Conservation (phyloP, 2,797 vertebrate species). For the Aratinga solstitialis region DNA sequence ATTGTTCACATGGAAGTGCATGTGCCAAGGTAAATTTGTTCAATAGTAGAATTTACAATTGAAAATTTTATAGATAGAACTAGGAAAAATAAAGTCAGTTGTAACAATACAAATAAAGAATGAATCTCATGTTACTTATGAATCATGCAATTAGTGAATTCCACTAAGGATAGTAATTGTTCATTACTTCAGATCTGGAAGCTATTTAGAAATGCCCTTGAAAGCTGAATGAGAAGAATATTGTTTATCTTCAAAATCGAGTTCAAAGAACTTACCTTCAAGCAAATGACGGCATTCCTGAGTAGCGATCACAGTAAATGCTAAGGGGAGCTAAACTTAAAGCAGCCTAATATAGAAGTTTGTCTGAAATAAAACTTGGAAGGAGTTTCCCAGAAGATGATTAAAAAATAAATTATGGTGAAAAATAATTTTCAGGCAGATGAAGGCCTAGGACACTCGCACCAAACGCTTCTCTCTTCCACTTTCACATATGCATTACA, state of each 20-base stretch:
- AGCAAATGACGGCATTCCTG: slow-evolving; percentile 38
- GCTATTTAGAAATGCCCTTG: slow-evolving; percentile 28
- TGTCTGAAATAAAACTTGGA: slow-evolving; percentile 2
- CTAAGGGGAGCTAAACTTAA: neutral
- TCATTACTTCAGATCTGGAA: slow-evolving; percentile 53
- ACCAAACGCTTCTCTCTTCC: neutral
- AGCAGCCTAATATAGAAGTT: neutral
- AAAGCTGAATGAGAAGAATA: slow-evolving; percentile 29
- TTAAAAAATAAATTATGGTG: neutral
- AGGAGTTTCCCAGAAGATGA: neutral
- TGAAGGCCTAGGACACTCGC: neutral
- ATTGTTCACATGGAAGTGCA: neutral
- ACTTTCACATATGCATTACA: neutral
- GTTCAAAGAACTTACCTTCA: slow-evolving; percentile 46
- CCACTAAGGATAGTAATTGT: neutral
- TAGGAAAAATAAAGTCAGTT: neutral
- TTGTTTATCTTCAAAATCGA: slow-evolving; percentile 44
- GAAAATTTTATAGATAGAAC: neutral
- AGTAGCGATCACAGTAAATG: neutral
- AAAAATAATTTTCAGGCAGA: neutral
- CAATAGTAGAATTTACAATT: neutral
- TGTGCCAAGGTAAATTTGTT: neutral
- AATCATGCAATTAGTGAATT: slow-evolving; percentile 56
- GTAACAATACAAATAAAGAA: slow-evolving; percentile 2
- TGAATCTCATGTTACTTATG: neutral